phyloP scores from a whole-genome alignment of 2,113 vertebrate genomes.

The Hepsetus odoe region DNA sequence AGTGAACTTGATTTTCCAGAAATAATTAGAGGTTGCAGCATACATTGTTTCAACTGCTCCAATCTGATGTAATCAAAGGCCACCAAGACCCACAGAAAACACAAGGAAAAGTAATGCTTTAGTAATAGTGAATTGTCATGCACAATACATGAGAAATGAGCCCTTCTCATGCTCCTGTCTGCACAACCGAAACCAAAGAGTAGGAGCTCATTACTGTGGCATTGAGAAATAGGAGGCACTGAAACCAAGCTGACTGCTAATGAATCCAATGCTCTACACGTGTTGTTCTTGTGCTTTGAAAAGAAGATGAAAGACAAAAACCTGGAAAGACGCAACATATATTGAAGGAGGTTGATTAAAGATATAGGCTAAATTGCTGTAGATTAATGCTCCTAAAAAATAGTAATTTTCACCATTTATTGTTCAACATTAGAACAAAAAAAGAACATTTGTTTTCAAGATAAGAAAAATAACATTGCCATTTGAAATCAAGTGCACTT shows the following conservation, averaged over 20 bases:
- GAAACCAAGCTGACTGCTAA: conserved; percentile 18
- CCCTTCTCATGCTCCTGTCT: conserved; percentile 43
- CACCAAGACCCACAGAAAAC: conserved; percentile 33
- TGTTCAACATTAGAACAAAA: conserved; percentile 73
- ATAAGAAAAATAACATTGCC: conserved; percentile 74
- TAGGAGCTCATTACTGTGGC: conserved; percentile 22
- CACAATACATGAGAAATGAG: conserved; percentile 44
- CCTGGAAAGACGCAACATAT: neutral
- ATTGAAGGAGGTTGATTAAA: neutral
- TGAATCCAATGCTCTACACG: conserved; percentile 7
- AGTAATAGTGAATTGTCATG: conserved; percentile 48
- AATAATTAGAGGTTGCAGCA: conserved; percentile 38
- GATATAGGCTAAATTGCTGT: neutral
- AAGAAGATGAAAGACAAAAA: neutral
- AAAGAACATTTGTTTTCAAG: conserved; percentile 63
- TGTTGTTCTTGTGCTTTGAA: conserved; percentile 17
- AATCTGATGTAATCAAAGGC: conserved; percentile 47
- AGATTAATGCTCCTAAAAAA: conserved; percentile 1
- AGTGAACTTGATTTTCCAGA: conserved; percentile 22
- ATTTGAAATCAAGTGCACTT: conserved; percentile 80
- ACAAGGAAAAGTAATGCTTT: conserved; percentile 30
- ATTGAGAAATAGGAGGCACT: conserved; percentile 21
- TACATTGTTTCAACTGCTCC: conserved; percentile 30
- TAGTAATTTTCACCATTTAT: conserved; percentile 74
- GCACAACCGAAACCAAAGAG: conserved; percentile 29